Percentiles rank a stretch among this genome's conserved stretches.
These are phyloP conservation scores for Idaea dimidiata DNA, from an alignment of 2,888 invertebrate species.

Conservation along the genomic window DNA sequence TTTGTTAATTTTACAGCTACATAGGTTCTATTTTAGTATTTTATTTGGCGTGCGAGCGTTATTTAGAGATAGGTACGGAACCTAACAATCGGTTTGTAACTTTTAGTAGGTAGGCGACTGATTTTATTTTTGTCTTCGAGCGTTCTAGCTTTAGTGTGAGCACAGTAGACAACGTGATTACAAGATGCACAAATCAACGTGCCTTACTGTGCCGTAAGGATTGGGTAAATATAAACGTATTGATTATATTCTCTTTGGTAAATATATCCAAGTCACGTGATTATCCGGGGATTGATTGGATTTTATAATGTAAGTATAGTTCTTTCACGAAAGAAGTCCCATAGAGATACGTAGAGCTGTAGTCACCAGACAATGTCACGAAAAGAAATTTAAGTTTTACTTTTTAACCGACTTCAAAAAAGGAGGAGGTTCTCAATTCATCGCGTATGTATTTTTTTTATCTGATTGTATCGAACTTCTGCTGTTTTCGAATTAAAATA, in stretches of 20 bases:
- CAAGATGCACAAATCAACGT: not conserved
- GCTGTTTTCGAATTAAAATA: too few species aligned
- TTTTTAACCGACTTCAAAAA: too few species aligned
- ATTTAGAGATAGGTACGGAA: slow-evolving; percentile 27
- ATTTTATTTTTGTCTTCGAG: slow-evolving; percentile 31
- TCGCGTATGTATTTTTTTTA: too few species aligned
- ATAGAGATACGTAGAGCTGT: too few species aligned
- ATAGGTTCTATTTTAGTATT: slow-evolving; percentile 58
- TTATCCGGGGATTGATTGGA: not conserved
- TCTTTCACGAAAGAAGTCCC: too few species aligned
- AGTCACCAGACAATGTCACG: too few species aligned
- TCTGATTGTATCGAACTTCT: too few species aligned
- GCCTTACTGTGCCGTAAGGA: not conserved
- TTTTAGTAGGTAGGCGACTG: slow-evolving; percentile 36
- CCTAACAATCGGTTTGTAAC: slow-evolving; percentile 53
- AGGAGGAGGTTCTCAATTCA: too few species aligned
- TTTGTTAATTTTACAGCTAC: slow-evolving; percentile 56
- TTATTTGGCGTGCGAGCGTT: slow-evolving; percentile 43
- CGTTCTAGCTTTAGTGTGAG: slow-evolving; percentile 2
- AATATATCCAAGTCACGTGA: not conserved
- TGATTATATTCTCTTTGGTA: too few species aligned
- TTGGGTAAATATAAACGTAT: too few species aligned
- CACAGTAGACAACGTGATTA: not conserved
- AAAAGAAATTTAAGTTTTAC: too few species aligned
- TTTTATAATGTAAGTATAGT: too few species aligned